phyloP scores from a whole-genome alignment of 2,888 invertebrate genomes.

The Drosophila pseudotakahashii region DNA sequence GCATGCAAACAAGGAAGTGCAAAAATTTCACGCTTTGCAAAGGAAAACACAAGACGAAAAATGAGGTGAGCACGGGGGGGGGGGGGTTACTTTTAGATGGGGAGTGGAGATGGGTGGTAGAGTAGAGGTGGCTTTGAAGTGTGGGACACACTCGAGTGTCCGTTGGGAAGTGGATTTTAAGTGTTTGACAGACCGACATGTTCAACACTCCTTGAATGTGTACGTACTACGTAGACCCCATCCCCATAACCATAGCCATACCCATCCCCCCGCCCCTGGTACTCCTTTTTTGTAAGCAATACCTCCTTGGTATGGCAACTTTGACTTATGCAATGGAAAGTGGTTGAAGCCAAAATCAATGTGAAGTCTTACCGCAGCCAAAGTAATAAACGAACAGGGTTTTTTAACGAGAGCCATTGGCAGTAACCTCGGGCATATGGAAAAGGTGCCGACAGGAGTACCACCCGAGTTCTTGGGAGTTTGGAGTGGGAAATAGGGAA shows the following conservation, averaged over 20 bases:
- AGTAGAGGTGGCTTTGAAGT: slow-evolving; percentile 5
- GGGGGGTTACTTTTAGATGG: background rate
- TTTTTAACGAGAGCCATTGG: slow-evolving; percentile 13
- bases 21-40: slow-evolving; percentile 44
- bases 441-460: background rate
- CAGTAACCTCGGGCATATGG: slow-evolving; percentile 26
- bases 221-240: background rate
- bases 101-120: background rate
- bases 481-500: background rate
- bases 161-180: slow-evolving; percentile 36
- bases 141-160: slow-evolving; percentile 28
- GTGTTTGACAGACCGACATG: slow-evolving; percentile 33
- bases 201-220: slow-evolving; percentile 7
- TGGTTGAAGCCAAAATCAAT: slow-evolving; percentile 59
- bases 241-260: too few relatives aligned
- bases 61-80: background rate
- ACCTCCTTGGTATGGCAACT: slow-evolving; percentile 59
- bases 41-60: slow-evolving; percentile 23
- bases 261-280: background rate
- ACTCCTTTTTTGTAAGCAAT: slow-evolving; percentile 19
- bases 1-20: slow-evolving; percentile 70
- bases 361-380: slow-evolving; percentile 31
- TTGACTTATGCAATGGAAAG: slow-evolving; percentile 76
- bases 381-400: slow-evolving; percentile 10
- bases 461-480: background rate